These are phyloP conservation scores for Penaeus chinensis DNA, from an alignment of 1,140 invertebrate species.

Conservation along the genomic window DNA sequence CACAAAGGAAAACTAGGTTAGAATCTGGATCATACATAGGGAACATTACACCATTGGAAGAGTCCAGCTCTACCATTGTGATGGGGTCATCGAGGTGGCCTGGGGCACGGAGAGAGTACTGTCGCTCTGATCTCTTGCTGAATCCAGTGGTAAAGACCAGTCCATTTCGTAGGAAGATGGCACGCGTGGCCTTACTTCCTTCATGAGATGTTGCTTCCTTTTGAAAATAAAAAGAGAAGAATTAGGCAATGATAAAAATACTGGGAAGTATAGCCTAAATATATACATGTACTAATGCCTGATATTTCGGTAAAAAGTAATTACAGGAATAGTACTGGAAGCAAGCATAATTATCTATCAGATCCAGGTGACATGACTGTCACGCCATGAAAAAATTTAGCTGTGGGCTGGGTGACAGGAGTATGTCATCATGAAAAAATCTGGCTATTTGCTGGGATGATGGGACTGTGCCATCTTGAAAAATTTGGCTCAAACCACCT, in stretches of 20 bases:
- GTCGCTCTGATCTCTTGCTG: constrained; percentile 94
- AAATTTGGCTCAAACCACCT: no score
- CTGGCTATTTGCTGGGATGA: no score
- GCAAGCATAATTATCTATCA: no score
- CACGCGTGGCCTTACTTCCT: constrained; percentile 94
- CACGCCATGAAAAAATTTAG: no score
- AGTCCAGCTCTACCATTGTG: constrained; percentile 95
- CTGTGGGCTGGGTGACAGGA: no score
- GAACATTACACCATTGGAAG: constrained; percentile 97
- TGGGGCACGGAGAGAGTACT: constrained; percentile 91
- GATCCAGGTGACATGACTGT: no score
- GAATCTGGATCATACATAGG: constrained; percentile 98
- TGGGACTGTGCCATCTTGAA: no score
- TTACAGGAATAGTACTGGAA: no score
- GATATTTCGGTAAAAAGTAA: background rate
- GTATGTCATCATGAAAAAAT: no score
- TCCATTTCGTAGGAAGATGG: constrained; percentile 87
- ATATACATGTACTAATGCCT: background rate
- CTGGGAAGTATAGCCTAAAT: background rate
- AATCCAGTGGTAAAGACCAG: constrained; percentile 97
- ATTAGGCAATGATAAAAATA: background rate
- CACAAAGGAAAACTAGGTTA: constrained; percentile 94
- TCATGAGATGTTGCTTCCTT: constrained; percentile 92
- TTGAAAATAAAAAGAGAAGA: constrained; percentile 32
- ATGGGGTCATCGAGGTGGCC: constrained; percentile 92